Evolutionary conservation across 2,888 invertebrate species (phyloP).

Genomic region (Myopa testacea): DNA sequence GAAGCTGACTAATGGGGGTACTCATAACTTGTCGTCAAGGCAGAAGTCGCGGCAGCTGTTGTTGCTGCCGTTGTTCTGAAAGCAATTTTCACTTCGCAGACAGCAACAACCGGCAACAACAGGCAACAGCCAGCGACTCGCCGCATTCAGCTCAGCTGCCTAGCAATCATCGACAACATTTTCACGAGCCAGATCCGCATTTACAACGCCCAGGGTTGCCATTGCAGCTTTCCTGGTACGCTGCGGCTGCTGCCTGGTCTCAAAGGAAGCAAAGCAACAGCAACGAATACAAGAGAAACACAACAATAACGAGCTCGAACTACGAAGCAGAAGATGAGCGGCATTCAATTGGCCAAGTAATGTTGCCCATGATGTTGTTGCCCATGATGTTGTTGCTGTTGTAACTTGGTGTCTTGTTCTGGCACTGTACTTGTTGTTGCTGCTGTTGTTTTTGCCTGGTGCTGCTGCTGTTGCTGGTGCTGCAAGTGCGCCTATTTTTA

Average conservation of each 20-base stretch:
- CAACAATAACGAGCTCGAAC: not conserved
- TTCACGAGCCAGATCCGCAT: not conserved
- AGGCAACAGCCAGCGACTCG: slow-evolving; percentile 2
- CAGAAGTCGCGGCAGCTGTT: slow-evolving; percentile 28
- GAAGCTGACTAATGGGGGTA: slow-evolving; percentile 13
- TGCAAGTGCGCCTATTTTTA: slow-evolving; percentile 30
- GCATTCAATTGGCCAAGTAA: slow-evolving; percentile 29
- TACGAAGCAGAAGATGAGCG: slow-evolving; percentile 9
- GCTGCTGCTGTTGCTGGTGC: slow-evolving; percentile 39
- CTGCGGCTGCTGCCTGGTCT: not conserved
- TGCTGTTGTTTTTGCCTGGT: slow-evolving; percentile 34
- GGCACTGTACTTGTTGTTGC: not conserved
- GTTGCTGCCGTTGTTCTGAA: slow-evolving; percentile 8
- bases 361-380: slow-evolving; percentile 13
- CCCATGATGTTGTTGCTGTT: slow-evolving; percentile 44
- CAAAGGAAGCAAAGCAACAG: not conserved
- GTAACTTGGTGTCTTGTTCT: not conserved
- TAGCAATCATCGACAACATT: slow-evolving; percentile 26
- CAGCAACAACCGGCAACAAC: slow-evolving; percentile 12
- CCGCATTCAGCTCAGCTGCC: not conserved
- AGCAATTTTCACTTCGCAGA: slow-evolving; percentile 18
- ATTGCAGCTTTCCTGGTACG: slow-evolving; percentile 1
- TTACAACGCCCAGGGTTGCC: slow-evolving; percentile 26
- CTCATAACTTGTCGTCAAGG: slow-evolving; percentile 34
- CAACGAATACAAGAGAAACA: not conserved